Evolutionary conservation across 2,797 vertebrate genomes (phyloP), one percentile per base, ranked within the genome.

Genomic region (Oophaga sylvatica): DNA sequence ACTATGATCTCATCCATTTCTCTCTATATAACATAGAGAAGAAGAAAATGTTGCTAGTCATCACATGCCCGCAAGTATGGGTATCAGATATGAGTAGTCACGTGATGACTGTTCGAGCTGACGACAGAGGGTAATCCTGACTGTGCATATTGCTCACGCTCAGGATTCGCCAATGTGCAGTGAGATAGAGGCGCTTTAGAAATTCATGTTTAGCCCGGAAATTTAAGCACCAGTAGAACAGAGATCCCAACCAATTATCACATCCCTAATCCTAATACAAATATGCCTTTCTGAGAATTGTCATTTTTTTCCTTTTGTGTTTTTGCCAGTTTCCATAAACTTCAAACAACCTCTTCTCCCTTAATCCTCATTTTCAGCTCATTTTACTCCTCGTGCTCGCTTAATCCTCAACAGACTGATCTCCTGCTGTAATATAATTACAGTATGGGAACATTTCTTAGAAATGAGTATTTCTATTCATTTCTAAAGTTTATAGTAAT

Each of bases 361-460:
- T 29, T 87, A 81, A 81, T 81, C 85, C 79, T 82, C 26, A 65
- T 87, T 86, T 71, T 87, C 79, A 81, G 79, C 78, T 87, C 67
- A 87, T 87, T 76, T 75, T 75, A 62, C 70, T 87, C 80, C 86
- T 81, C 70, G 80, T 87, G 80, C 29, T 87, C 13, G 53, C 26
- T 76, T 87, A 87, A 81, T 56, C 80, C 86, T 67, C 70, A n/a
- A 15, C 70, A 76, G 59, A 77, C 59, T 63, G 70, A 76, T 75
- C 67, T n/a, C 80, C 80, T 29, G 70, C 80, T 82, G 86, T 76
- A 80, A 56, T 19, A 67, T 76, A 81, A 82, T 76, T 82, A 76
- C 26, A 22, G 59, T 65, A 87, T 48, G 57, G 56, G 57, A 87
- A 65, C 68, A 77, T 81, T 81, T 75, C 70, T 82, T 75, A 81